These are phyloP conservation scores for Thalassaphorura encarpata DNA, from an alignment of 1,140 invertebrate species.

Conservation along the genomic window DNA sequence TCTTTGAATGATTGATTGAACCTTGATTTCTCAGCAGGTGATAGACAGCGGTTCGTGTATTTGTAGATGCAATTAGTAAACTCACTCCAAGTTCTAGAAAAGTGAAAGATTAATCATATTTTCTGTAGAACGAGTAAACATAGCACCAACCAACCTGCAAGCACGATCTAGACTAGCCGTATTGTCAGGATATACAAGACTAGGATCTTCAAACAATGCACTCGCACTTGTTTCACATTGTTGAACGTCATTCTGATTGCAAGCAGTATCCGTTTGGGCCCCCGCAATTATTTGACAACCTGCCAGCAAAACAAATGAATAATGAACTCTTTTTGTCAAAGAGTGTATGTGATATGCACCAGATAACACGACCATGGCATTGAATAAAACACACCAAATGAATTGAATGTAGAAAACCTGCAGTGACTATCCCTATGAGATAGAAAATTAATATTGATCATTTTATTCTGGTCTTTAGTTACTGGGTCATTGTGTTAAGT, in stretches of 20 bases:
- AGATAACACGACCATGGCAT: too few species aligned
- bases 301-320: too few species aligned
- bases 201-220: conserved; percentile 18
- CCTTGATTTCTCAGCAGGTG: conserved; percentile 13
- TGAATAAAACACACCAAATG: too few species aligned
- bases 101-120: background rate
- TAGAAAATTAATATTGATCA: too few species aligned
- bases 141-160: conserved; percentile 25
- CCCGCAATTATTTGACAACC: too few species aligned
- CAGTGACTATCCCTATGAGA: too few species aligned
- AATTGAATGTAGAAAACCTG: too few species aligned
- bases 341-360: too few species aligned
- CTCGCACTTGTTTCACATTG: conserved; percentile 24
- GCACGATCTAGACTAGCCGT: conserved; percentile 15
- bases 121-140: too few species aligned
- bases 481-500: too few species aligned
- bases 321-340: too few species aligned
- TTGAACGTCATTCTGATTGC: conserved; percentile 14
- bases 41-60: conserved; percentile 26
- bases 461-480: too few species aligned
- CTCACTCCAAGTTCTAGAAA: conserved; percentile 23
- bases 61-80: conserved; percentile 22
- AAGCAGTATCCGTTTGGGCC: background rate
- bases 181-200: conserved; percentile 27
- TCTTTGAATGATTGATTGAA: conserved; percentile 23